Base-by-base conservation (phyloP, 2,113 vertebrate genomes). In the Salvelinus namaycush region DNA sequence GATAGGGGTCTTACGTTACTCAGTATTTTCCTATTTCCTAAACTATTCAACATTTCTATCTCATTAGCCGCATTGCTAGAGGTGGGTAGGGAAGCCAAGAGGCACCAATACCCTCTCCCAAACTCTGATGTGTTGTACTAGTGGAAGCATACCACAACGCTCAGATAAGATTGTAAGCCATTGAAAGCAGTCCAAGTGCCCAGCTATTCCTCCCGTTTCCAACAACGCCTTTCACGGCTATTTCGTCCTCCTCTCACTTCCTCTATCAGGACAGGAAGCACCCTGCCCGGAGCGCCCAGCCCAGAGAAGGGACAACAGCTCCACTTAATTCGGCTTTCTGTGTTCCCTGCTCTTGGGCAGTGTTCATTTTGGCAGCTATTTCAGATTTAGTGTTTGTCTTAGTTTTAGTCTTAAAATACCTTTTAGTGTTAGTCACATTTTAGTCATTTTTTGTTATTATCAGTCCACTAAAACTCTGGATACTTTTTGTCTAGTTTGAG, bases 161-260 rank as follows among this genome's bases (percentile, higher is more conserved):
- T 48, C 81, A 89, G 92, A 92, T 93, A 89, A 93, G 92, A 92
- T 91, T 91, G 81, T 80, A 71, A 79, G 78, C 70, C 80, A 86
- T 79, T 91, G 89, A 90, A 89, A 83, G 84, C 39, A 79, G 75
- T 89, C 86, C 85, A 86, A 87, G 84, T 85, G 82, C 75, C 77
- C 78, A 80, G 80, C 84, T 75, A 77, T 79, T 66, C 85, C 80
- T 80, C 70, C 76, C 75, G 76, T 18, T 73, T 82, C 78, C 75
- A 83, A 87, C 88, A 86, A 81, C 72, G 91, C 91, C 87, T 88
- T 89, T 88, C 85, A 88, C 87, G 82, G 87, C 90, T 93, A 91
- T 92, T 90, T 82, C 77, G 54, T 74, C 80, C 80, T 76, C 78
- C 77, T 59, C 74, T 79, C 80, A 75, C 77, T 80, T 81, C 75